phyloP scores from a whole-genome alignment of 2,113 vertebrate species.

The Prietella phreatophila region DNA sequence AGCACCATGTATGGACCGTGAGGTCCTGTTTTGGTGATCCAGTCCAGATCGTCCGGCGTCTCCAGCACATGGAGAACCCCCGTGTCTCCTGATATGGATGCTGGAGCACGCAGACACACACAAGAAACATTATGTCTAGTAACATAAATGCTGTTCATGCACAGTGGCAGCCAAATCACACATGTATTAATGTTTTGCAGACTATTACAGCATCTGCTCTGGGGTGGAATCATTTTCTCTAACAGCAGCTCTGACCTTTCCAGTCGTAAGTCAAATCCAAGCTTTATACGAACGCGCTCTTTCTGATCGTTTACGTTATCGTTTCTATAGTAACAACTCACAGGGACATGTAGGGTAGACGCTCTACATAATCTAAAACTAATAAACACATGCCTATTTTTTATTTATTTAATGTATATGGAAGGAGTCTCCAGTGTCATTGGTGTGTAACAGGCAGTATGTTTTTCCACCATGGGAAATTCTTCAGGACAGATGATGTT shows the following conservation, averaged over 20 bases:
- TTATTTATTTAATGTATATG: neutral
- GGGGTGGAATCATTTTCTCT: neutral
- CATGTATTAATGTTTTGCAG: neutral
- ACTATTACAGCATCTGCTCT: neutral
- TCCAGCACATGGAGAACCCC: slow-evolving; percentile 90
- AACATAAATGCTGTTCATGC: neutral
- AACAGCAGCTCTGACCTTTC: neutral
- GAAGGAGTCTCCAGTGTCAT: neutral
- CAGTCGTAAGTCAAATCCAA: neutral
- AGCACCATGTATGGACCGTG: slow-evolving; percentile 88
- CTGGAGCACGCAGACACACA: slow-evolving; percentile 53
- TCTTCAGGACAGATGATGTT: neutral
- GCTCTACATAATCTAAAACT: neutral
- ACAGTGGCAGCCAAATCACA: neutral
- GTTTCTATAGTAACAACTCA: neutral
- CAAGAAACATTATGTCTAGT: neutral
- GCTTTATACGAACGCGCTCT: neutral
- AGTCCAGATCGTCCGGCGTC: slow-evolving; percentile 78
- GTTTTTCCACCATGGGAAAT: neutral
- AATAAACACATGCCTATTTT: neutral
- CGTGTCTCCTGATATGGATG: slow-evolving; percentile 80
- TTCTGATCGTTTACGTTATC: neutral
- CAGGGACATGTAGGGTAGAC: neutral
- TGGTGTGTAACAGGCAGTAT: too few relatives aligned
- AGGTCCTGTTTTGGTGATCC: slow-evolving; percentile 79